Evolutionary conservation across 2,888 invertebrate genomes (phyloP), one percentile per base, ranked within the genome.

Genomic region (Epinotia ramella): DNA sequence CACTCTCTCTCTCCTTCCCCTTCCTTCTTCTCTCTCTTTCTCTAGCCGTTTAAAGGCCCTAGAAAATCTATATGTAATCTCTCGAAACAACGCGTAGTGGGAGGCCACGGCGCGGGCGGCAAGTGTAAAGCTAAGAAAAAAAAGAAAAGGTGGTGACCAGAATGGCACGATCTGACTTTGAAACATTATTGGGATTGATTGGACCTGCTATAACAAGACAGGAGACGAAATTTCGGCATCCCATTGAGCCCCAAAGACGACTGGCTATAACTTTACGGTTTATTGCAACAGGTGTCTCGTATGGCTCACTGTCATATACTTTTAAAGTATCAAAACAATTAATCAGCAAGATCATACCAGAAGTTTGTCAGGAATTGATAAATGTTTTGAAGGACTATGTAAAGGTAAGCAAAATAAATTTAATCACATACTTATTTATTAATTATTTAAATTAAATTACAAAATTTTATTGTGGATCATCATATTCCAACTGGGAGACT

Each of bases 281-380:
- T 74, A 65, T 79, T 73, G 77, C 78, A 77, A 77, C 77, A 56
- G 79, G 79, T 66, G 75, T 59, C 60, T 70, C 65, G 59, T 63
- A 76, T 76, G 56, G 60, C 40, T 71, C 73, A 46, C 78, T 81
- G 46, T 79, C 81, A 74, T 80, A 79, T 72, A 81, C 78, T 44
- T 81, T 81, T 69, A 77, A 70, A 80, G 72, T 81, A 78, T 81
- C 81, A 76, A 81, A 79, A 78, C 79, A 80, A 80, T 70, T 79
- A 67, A 81, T 80, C 63, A 77, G 80, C 69, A 72, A 72, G 44
- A 79, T 78, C 64, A 71, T 76, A 73, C 73, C 73, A 74, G 70
- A 78, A 46, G 76, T 72, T 62, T 77, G 77, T 76, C 71, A 76
- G 68, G 76, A 76, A 77, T 62, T 77, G 71, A 76, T 69, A 63